Evolutionary conservation across 2,888 invertebrate genomes (phyloP), one percentile per base, ranked within the genome.

Genomic region (Orthonevra nobilis): DNA sequence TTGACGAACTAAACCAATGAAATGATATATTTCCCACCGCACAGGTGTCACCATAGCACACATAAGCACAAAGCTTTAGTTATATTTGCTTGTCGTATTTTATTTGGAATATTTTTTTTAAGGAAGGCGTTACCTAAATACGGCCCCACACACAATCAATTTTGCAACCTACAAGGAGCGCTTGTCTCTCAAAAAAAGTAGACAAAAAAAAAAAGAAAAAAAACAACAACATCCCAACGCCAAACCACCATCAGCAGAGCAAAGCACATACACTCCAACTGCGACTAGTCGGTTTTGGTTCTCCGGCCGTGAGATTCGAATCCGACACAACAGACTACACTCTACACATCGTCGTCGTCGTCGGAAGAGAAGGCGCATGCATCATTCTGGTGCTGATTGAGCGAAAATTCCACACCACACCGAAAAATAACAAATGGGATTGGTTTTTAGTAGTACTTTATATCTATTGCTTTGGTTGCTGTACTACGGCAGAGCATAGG

Each of bases 351-450:
- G 42, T 58, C 52, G 64, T 34, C 19, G 32, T 28, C 46, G 42
- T 30, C 58, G 44, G 75, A 70, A 79, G 79, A 79, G 79, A 79
- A 73, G 79, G 79, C 79, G 79, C 79, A 79, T 79, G 79, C 79
- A 79, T 79, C 73, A 79, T 79, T 79, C 79, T 79, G 68, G 79
- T 79, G 79, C 79, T 79, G 79, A 79, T 79, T 79, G 79, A 79
- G 79, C 79, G 79, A 79, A 79, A 79, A 79, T 79, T 79, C 73
- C 79, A 79, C 73, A 81, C 40, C 70, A 73, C 77, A 63, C 58
- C 72, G 77, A 87, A 87, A 86, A 85, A 88, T 88, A 88, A 88
- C 87, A 88, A 88, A 88, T 88, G 88, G 88, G 88, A 88, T 88
- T 88, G 88, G 88, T 88, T 88, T 88, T 88, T 88, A 74, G 73